phyloP scores from a whole-genome alignment of 2,113 vertebrate species.

The Passer montanus region DNA sequence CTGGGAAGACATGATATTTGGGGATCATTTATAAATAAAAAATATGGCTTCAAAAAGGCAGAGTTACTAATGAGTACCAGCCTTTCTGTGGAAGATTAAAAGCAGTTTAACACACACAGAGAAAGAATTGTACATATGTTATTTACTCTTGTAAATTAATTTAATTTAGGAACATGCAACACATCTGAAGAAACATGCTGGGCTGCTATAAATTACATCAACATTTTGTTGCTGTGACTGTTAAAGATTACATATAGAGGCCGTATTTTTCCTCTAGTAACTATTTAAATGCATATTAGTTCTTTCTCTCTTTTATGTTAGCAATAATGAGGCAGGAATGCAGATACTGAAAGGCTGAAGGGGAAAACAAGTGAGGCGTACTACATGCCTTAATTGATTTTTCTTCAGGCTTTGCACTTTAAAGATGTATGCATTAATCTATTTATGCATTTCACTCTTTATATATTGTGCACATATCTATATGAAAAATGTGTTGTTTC shows the following conservation, averaged over 20 bases:
- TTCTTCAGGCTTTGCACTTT: background rate
- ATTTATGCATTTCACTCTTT: background rate
- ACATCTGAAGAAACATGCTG: background rate
- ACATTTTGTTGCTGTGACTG: background rate
- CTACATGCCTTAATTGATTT: background rate
- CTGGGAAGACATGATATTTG: background rate
- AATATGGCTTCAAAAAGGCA: background rate
- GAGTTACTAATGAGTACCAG: background rate
- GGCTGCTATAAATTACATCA: background rate
- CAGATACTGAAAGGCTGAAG: background rate
- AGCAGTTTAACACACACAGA: background rate
- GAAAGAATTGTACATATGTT: background rate
- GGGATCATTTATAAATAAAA: background rate
- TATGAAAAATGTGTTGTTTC: background rate
- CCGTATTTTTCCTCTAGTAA: background rate
- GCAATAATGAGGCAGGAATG: background rate
- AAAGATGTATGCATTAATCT: background rate
- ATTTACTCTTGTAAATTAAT: background rate
- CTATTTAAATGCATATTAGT: conserved; percentile 12
- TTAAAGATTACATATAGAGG: background rate
- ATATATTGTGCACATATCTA: background rate
- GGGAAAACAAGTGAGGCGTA: background rate
- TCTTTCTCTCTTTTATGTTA: background rate
- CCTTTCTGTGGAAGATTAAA: background rate
- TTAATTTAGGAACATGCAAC: background rate